Evolutionary conservation across 2,113 vertebrate genomes (phyloP).

Genomic region (Corythornis cristatus): DNA sequence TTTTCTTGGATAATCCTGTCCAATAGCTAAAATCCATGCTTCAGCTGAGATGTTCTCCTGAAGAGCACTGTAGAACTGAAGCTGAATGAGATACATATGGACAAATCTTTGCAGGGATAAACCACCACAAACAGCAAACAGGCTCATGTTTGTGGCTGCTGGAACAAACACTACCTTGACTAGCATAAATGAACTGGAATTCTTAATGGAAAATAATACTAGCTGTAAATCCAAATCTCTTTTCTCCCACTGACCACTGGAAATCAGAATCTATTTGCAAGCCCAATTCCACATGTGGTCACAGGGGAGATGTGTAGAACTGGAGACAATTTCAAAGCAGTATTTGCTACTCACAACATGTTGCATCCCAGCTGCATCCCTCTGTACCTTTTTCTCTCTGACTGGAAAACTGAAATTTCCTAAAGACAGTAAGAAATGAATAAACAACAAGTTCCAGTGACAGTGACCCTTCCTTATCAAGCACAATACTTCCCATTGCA

Average conservation of each 20-base stretch:
- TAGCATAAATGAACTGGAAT: neutral
- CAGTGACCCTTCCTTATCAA: neutral
- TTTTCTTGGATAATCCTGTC: neutral
- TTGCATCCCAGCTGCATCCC: neutral
- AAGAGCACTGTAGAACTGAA: neutral
- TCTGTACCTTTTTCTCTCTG: neutral
- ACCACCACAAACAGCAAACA: neutral
- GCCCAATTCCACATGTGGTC: neutral
- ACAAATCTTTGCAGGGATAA: neutral
- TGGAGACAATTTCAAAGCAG: neutral
- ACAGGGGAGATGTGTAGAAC: neutral
- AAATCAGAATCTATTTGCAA: neutral
- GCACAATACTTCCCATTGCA: neutral
- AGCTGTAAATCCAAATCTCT: neutral
- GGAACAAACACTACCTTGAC: neutral
- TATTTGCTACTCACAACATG: conserved; percentile 1
- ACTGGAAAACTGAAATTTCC: neutral
- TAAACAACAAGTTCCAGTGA: neutral
- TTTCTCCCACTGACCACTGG: neutral
- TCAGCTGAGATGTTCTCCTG: neutral
- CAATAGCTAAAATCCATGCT: neutral
- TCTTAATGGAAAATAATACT: neutral
- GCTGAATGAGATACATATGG: neutral
- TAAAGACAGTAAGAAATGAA: neutral
- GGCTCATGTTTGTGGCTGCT: neutral